Evolutionary conservation across 2,888 invertebrate species (phyloP).

Genomic region (Drosophila dives): DNA sequence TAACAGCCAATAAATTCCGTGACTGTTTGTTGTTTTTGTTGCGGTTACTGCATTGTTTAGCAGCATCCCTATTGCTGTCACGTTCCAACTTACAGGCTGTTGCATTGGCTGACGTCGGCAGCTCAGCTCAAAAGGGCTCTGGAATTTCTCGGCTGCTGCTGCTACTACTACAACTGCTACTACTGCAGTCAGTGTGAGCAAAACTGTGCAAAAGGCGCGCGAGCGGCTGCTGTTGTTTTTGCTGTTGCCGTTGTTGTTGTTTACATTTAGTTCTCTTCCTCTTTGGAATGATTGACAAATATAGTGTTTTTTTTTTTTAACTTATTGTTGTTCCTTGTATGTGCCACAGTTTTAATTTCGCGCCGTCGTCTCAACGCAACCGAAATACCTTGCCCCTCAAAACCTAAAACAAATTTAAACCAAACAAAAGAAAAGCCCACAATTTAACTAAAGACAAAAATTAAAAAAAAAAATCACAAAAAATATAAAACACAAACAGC

Average conservation of each 20-base stretch:
- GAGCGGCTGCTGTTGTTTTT: slow-evolving; percentile 27
- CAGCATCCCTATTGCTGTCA: slow-evolving; percentile 64
- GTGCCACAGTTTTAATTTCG: slow-evolving; percentile 52
- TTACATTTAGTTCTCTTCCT: slow-evolving; percentile 15
- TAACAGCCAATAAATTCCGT: slow-evolving; percentile 40
- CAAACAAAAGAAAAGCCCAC: slow-evolving; percentile 23
- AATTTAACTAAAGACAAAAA: slow-evolving; percentile 31
- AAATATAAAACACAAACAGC: slow-evolving; percentile 1
- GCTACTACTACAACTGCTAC: slow-evolving; percentile 2
- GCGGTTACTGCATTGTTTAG: slow-evolving; percentile 40
- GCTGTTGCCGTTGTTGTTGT: slow-evolving; percentile 19
- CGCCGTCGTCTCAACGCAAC: slow-evolving; percentile 42
- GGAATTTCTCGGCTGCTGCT: slow-evolving; percentile 52
- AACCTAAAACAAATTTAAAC: slow-evolving; percentile 20
- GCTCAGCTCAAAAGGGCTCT: slow-evolving; percentile 59
- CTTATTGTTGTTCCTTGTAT: slow-evolving; percentile 19
- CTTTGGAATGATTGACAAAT: slow-evolving; percentile 26
- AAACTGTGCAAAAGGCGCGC: slow-evolving; percentile 40
- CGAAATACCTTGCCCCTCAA: slow-evolving; percentile 13
- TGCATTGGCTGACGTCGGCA: slow-evolving; percentile 47
- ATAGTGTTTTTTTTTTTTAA: neutral
- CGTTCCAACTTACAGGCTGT: slow-evolving; percentile 50
- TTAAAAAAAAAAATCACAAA: slow-evolving; percentile 29
- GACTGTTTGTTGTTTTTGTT: slow-evolving; percentile 17
- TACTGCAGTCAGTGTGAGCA: slow-evolving; percentile 47